Percentiles rank a stretch among this genome's conserved stretches.
Conservation (phyloP, 2,113 vertebrate species). For the Martes martes region DNA sequence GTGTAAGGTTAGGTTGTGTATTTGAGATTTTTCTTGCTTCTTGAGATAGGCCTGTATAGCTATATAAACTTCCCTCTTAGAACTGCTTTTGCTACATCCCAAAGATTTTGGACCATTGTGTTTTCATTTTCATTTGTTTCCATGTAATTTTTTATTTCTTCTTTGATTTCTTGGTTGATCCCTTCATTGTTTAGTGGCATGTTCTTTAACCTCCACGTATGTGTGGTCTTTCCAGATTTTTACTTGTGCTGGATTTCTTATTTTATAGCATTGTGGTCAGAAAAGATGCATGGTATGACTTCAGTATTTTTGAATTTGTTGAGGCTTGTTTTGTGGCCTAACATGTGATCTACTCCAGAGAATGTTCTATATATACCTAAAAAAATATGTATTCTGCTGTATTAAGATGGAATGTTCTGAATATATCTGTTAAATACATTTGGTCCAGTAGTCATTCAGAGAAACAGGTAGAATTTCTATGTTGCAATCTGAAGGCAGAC, state of each 20-base stretch:
- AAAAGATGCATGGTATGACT: background rate
- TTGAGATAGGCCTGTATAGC: background rate
- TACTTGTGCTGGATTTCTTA: background rate
- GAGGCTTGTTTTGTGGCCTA: background rate
- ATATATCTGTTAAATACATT: background rate
- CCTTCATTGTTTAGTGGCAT: background rate
- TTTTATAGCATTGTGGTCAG: background rate
- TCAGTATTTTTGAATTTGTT: background rate
- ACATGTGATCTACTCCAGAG: background rate
- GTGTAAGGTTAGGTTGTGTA: no score
- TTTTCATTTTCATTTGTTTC: background rate
- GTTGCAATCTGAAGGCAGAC: background rate
- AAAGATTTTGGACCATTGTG: background rate
- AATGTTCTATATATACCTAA: background rate
- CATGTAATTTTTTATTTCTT: background rate
- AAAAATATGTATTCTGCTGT: background rate
- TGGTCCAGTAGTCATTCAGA: background rate
- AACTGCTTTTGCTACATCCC: background rate
- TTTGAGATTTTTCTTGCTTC: background rate
- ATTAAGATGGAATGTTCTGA: background rate
- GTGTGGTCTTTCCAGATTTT: background rate
- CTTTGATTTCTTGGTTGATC: background rate
- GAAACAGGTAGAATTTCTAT: background rate
- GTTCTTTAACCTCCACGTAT: background rate
- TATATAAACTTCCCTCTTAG: background rate